Evolutionary conservation across 2,888 invertebrate species (phyloP), one percentile per base, ranked within the genome.

Genomic region (Disparrhopalites patrizii): DNA sequence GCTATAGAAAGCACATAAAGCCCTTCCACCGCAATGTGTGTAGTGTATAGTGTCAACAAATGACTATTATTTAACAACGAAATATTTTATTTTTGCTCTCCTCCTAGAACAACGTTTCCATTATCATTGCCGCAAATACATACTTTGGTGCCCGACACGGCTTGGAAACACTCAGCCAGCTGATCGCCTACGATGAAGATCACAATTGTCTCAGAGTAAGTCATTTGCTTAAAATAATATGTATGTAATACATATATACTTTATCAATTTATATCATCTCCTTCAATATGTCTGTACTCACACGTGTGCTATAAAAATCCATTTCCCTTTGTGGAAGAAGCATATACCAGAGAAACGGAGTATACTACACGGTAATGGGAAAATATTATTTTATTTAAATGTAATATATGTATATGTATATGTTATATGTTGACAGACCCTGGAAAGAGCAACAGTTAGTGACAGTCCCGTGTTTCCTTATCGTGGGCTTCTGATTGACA

Each of bases 141-240:
- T 84, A 87, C 4, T 90, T 84, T 77, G 91, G 91, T 0, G 87
- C 86, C 0, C 83, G 91, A 0, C 89, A 91, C 76, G 91, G 83
- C 0, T 78, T 91, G 60, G 91, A 92, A 79, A 87, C 90, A 0
- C 81, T 92, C 56, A 84, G 85, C 1, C 91, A 92, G 75, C 79
- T 92, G 62, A 82, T 86, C 1, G 83, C 81, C 1, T 78, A 79
- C 71, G 79, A 65, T 82, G 70, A 71, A 20, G 65, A 60, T 28
- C 40, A n/a, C 1, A 50, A 54, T 50, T 38, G 36, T 13, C 31
- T 67, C 4, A 25, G 23, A 40, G 65, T 65, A 38, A 51, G 61
- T 28, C 20, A 60, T 27, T 23, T 20, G 23, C 27, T 20, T 25
- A 18, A 15, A 13, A 20, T 25, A 51, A 51, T n/a, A 56, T 30